Conservation (phyloP, 2,797 vertebrate genomes). For the Anguilla obscura region DNA sequence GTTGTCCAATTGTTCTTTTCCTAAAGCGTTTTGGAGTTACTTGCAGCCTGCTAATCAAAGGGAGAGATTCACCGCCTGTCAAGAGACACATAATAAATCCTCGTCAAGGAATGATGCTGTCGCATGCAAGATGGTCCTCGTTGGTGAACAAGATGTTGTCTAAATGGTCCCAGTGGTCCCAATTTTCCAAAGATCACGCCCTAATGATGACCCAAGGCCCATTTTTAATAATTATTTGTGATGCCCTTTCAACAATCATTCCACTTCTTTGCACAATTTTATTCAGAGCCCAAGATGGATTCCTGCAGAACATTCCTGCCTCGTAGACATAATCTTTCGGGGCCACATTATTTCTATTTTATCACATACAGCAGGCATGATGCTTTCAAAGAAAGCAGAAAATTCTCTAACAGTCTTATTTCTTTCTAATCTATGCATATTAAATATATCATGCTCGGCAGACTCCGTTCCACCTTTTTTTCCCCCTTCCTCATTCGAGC, state of each 20-base stretch:
- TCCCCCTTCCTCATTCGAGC: constrained; percentile 40
- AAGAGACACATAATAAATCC: constrained; percentile 55
- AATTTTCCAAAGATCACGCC: constrained; percentile 63
- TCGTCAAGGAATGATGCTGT: constrained; percentile 53
- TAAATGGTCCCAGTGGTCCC: constrained; percentile 57
- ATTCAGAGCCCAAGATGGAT: constrained; percentile 55
- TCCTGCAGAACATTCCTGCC: constrained; percentile 53
- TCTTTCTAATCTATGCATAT: constrained; percentile 49
- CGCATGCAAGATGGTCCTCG: constrained; percentile 51
- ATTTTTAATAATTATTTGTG: constrained; percentile 72
- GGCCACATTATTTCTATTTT: constrained; percentile 43
- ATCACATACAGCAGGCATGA: constrained; percentile 48
- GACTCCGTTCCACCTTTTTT: constrained; percentile 40
- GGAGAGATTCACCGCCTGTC: constrained; percentile 55
- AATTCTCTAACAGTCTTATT: constrained; percentile 39
- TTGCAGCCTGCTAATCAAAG: constrained; percentile 60
- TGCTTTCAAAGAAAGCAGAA: constrained; percentile 50
- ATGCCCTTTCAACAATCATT: constrained; percentile 74
- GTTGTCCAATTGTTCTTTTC: constrained; percentile 58
- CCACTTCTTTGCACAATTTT: constrained; percentile 69
- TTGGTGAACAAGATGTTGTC: constrained; percentile 65
- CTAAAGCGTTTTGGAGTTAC: constrained; percentile 55
- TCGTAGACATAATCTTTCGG: constrained; percentile 57
- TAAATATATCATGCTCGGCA: constrained; percentile 45
- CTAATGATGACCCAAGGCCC: constrained; percentile 74